Base-by-base conservation (phyloP, 1,140 invertebrate genomes). In the Littorina saxatilis region DNA sequence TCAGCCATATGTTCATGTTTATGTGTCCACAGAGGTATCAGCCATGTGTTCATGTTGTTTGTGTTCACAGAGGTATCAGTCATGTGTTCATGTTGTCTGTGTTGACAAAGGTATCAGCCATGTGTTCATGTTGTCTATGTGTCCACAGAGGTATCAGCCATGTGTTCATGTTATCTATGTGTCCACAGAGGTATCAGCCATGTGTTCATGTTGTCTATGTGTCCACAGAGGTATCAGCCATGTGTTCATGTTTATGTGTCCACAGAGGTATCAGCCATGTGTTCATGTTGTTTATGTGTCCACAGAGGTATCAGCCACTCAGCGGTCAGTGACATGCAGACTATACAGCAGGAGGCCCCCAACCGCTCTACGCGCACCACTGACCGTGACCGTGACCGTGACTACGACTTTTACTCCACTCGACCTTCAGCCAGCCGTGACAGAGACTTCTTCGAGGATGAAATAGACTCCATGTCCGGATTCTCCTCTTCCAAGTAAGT, bases 321-420 rank as follows among this genome's bases (percentile, higher is more conserved):
- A 15, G 97, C 97, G 17, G 91, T 98, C 61, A 95, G 95, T 74
- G 98, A 99, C 89, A 99, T 99, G 97, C 95, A 96, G 87, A 95
- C 94, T 9, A 98, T 99, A 87, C 95, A 97, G 90, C 98, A 99
- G 92, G 90, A 91, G 74, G 82, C 86, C 15, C 89, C 83, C 66
- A 84, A 58, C 27, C 40, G 79, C 29, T 20, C 20, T 29, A n/a
- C n/a, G n/a, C n/a, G n/a, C n/a, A n/a, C n/a, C n/a, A n/a, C n/a
- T n/a, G n/a, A n/a, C n/a, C 55, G 58, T n/a, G 81, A 66, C 58
- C 82, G 76, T 5, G 63, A 79, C 32, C 74, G 79, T 29, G 80
- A 82, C 52, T 80, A 61, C 40, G 83, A 82, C 27, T 43, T 61
- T 4, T 83, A 76, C 68, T 75, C 32, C 52, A 13, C 50, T 13